These are phyloP conservation scores for Bombus breviceps DNA, from an alignment of 1,140 invertebrate species.

Conservation along the genomic window DNA sequence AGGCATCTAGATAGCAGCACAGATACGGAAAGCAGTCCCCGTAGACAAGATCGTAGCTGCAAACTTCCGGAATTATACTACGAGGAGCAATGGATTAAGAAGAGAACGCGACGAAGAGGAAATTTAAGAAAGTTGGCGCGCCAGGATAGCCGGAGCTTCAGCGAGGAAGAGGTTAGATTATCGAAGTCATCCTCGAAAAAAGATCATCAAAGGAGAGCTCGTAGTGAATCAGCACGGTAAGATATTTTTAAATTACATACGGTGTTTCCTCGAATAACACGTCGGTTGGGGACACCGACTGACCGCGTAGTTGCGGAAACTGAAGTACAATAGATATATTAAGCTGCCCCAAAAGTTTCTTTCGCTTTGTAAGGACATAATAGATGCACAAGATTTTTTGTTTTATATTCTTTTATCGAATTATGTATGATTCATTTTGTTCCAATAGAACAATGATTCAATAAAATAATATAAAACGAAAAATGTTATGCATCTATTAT, in stretches of 20 bases:
- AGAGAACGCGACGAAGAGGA: conserved; percentile 72
- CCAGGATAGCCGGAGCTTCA: conserved; percentile 77
- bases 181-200: conserved; percentile 73
- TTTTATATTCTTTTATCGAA: too few species aligned
- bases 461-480: too few species aligned
- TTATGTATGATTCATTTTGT: too few species aligned
- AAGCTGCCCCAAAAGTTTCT: too few species aligned
- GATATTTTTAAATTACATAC: not conserved
- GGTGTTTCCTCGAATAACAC: too few species aligned
- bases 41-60: conserved; percentile 37
- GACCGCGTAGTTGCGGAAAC: too few species aligned
- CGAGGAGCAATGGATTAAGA: conserved; percentile 79
- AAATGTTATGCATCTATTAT: too few species aligned
- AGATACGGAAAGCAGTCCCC: conserved; percentile 70
- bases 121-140: conserved; percentile 71
- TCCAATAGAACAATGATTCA: too few species aligned
- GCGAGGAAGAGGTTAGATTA: conserved; percentile 78
- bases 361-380: too few species aligned
- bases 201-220: conserved; percentile 73
- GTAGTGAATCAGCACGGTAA: conserved; percentile 78
- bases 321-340: too few species aligned
- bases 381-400: too few species aligned
- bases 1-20: conserved; percentile 71
- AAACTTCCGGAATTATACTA: conserved; percentile 75
- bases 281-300: too few species aligned